These are phyloP conservation scores for Coracias cyanogaster DNA, from an alignment of 2,797 vertebrate species.

Conservation along the genomic window DNA sequence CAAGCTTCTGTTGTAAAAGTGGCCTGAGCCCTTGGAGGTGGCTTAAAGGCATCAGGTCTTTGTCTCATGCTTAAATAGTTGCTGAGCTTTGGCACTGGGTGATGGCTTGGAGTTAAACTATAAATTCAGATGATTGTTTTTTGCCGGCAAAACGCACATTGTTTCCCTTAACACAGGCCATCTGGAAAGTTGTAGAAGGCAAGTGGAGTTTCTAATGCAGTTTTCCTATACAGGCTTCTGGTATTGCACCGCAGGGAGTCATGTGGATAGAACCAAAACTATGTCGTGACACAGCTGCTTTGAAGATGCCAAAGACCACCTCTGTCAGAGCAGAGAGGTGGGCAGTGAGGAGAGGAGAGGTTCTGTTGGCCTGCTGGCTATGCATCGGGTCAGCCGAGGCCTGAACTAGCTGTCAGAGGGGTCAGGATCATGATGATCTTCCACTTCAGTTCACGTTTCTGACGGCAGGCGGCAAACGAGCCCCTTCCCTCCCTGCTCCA, in stretches of 20 bases:
- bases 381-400: accelerated
- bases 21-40: background rate
- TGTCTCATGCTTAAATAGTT: background rate
- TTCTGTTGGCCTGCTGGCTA: background rate
- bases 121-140: background rate
- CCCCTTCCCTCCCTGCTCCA: background rate
- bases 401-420: accelerated
- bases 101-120: background rate
- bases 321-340: background rate
- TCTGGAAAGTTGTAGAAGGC: background rate
- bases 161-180: background rate
- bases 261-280: background rate
- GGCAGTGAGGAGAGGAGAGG: background rate
- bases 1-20: background rate
- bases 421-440: accelerated
- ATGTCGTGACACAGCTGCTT: accelerated
- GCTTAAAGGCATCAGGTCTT: background rate
- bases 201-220: background rate
- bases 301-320: background rate
- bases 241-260: background rate
- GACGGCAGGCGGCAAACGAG: constrained; percentile 45
- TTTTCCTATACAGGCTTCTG: background rate
- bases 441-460: constrained; percentile 28
- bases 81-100: background rate
- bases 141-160: accelerated